phyloP scores from a whole-genome alignment of 2,113 vertebrate species.

The Notechis scutatus region DNA sequence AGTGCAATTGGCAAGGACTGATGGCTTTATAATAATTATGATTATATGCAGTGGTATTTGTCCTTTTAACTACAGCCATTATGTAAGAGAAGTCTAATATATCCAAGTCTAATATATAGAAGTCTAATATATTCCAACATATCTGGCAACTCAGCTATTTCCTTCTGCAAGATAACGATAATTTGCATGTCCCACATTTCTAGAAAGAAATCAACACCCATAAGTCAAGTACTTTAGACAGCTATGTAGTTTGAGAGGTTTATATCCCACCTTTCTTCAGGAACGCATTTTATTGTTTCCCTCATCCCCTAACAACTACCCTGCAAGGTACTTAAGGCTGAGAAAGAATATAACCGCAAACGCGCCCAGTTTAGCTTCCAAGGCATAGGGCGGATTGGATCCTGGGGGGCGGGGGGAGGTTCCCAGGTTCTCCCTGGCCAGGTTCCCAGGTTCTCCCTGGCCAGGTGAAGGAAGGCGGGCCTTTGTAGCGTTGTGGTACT shows the following conservation, averaged over 20 bases:
- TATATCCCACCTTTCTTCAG: not conserved
- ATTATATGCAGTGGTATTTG: slow-evolving; percentile 51
- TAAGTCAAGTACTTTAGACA: not conserved
- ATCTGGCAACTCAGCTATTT: not conserved
- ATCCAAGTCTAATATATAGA: not conserved
- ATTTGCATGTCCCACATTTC: not conserved
- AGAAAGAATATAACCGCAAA: not conserved
- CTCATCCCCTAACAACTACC: not conserved
- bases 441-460: not conserved
- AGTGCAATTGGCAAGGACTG: slow-evolving; percentile 50
- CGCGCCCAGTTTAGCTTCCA: not conserved
- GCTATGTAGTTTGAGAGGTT: not conserved
- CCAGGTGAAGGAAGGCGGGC: not conserved
- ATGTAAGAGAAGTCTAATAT: not conserved
- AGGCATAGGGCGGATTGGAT: not conserved
- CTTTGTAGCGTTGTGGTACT: not conserved
- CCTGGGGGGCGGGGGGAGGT: too few relatives aligned
- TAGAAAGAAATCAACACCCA: not conserved
- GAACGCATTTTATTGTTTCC: not conserved
- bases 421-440: not conserved
- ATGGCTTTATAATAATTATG: slow-evolving; percentile 44
- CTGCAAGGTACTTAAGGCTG: not conserved
- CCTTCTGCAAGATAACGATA: not conserved
- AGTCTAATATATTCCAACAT: not conserved
- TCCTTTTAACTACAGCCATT: slow-evolving; percentile 26